These are phyloP conservation scores for Chironomus riparius DNA, from an alignment of 2,888 invertebrate genomes.

Conservation along the genomic window DNA sequence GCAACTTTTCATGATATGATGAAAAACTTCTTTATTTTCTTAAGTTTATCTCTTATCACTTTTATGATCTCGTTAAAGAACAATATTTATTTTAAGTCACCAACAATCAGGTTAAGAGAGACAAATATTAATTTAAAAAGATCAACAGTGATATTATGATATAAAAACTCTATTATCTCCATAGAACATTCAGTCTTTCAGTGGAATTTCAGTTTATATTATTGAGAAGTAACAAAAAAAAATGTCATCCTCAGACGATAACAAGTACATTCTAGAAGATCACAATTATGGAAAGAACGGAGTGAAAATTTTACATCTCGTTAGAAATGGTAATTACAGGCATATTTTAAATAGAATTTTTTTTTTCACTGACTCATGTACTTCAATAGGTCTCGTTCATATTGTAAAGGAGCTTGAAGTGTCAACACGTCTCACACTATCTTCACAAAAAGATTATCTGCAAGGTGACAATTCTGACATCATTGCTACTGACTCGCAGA, in stretches of 20 bases:
- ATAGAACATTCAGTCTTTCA: too few relatives aligned
- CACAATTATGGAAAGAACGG: constrained; percentile 66
- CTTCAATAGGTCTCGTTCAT: constrained; percentile 46
- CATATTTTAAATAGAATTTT: neutral
- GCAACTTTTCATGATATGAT: too few relatives aligned
- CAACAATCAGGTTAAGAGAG: too few relatives aligned
- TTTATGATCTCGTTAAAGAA: too few relatives aligned
- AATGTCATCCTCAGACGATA: neutral
- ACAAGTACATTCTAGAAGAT: constrained; percentile 51
- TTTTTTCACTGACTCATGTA: neutral
- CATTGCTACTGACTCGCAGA: constrained; percentile 74
- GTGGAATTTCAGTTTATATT: neutral
- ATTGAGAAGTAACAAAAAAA: too few relatives aligned
- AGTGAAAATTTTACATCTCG: constrained; percentile 63
- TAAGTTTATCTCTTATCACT: too few relatives aligned
- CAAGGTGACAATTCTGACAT: constrained; percentile 66
- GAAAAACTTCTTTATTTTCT: too few relatives aligned
- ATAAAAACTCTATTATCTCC: too few relatives aligned
- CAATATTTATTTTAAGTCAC: too few relatives aligned
- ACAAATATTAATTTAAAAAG: too few relatives aligned
- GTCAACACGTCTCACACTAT: constrained; percentile 59
- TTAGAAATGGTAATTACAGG: constrained; percentile 47
- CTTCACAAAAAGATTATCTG: constrained; percentile 61
- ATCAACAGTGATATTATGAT: too few relatives aligned
- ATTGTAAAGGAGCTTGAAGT: constrained; percentile 67